Base-by-base conservation (phyloP, 1,140 invertebrate species). In the Zaprionus nigranus region DNA sequence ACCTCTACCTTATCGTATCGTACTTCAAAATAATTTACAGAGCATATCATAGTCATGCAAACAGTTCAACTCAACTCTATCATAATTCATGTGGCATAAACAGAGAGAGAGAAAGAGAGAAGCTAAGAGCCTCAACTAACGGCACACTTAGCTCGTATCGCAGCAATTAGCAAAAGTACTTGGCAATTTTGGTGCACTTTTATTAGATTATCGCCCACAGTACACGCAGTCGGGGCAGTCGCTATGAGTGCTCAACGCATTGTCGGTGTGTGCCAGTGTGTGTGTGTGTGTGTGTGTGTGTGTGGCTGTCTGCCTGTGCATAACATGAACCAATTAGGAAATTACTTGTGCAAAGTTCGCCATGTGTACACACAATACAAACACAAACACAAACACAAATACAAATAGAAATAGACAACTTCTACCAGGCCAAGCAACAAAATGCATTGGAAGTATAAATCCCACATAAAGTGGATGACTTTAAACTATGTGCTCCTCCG, bases 261-360 rank as follows among this genome's bases (percentile, higher is more conserved):
- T 67, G 30, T 11, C 30, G 30, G 30, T 34, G 30, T 61, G 26
- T 26, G 28, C 13, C 34, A 43, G 34, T 26, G 53, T 17, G 5
- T 49, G 20, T 28, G 26, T 57, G 38, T 49, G 66, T 67, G 62
- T 36, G 49, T 43, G 34, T 75, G 60, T 72, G 59, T 72, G 20
- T 28, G 26, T 30, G 49, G 51, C 38, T 80, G 60, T 73, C 34
- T 69, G 43, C 12, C 30, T 61, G 56, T 72, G 28, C 64, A 67
- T 58, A 65, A 76, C 65, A 82, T 84, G 64, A 82, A 73, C 82
- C 82, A 85, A 85, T 85, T 85, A 86, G 82, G 64, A 85, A 86
- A 85, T 86, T 85, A 82, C 75, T 86, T 73, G 75, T 68, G 78
- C 65, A 85, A 85, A 84, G 62, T 65, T 82, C 60, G 71, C 22